Evolutionary conservation across 2,888 invertebrate genomes (phyloP).

Genomic region (Napeogenes inachia): DNA sequence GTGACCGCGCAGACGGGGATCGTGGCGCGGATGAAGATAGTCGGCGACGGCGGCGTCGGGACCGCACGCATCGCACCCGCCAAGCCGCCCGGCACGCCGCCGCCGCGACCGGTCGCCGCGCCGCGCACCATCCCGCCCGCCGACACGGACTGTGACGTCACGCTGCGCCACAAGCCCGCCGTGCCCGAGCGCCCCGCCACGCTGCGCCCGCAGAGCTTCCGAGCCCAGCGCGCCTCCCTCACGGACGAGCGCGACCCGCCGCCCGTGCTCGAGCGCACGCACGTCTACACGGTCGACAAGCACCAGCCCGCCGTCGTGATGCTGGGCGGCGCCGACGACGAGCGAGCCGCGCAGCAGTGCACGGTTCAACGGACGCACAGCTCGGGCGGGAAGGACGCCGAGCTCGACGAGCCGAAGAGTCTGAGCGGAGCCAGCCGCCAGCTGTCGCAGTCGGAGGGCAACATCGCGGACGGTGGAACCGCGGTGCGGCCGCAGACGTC

Average conservation of each 20-base stretch:
- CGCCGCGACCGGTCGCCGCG: slow-evolving; percentile 67
- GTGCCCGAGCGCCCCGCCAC: slow-evolving; percentile 88
- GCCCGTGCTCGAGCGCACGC: slow-evolving; percentile 80
- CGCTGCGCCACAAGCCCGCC: slow-evolving; percentile 84
- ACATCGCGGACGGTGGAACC: slow-evolving; percentile 75
- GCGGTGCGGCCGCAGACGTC: slow-evolving; percentile 48
- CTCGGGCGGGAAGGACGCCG: slow-evolving; percentile 65
- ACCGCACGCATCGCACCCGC: slow-evolving; percentile 37
- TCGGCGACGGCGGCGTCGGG: slow-evolving; percentile 61
- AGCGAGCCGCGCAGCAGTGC: slow-evolving; percentile 46
- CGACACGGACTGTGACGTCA: slow-evolving; percentile 60
- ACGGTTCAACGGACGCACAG: slow-evolving; percentile 70
- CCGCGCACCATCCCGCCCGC: slow-evolving; percentile 61
- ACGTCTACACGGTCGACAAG: slow-evolving; percentile 84
- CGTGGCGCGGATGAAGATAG: slow-evolving; percentile 64
- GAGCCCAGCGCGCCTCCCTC: slow-evolving; percentile 57
- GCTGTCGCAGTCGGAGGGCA: slow-evolving; percentile 79
- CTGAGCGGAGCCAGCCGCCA: slow-evolving; percentile 62
- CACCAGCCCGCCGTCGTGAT: slow-evolving; percentile 84
- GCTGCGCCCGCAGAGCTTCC: slow-evolving; percentile 78
- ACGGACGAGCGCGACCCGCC: slow-evolving; percentile 44
- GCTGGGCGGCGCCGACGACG: slow-evolving; percentile 58
- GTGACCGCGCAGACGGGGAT: slow-evolving; percentile 67
- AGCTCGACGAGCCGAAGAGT: slow-evolving; percentile 59
- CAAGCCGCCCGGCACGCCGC: slow-evolving; percentile 76